Evolutionary conservation across 1,140 invertebrate genomes (phyloP), one percentile per base, ranked within the genome.

Genomic region (Drosophila arawakana): DNA sequence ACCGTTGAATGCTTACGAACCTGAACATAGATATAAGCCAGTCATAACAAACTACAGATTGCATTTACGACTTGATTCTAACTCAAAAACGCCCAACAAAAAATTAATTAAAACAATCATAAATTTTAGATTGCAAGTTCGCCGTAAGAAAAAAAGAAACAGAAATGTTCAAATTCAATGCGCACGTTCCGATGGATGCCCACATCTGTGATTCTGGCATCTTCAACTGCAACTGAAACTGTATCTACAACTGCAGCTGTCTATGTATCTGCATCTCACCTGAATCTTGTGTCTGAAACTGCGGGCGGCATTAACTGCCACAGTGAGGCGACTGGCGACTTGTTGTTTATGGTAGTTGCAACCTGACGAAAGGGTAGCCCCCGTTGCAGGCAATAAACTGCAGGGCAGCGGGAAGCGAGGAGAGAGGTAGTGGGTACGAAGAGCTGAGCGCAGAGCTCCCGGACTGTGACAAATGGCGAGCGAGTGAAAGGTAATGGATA

Each of bases 31-130:
- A 59, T 13, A 34, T 35, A 34, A 30, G 5, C 50, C 47, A 52
- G 1, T 35, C 0, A 15, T 2, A 46, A 35, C 6, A 35, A 18
- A 21, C 57, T 21, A 46, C 11, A 11, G 47, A 54, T 30, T 47
- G 67, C 69, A 71, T 65, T 65, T 72, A 65, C 69, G 60, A 43
- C 25, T 66, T 37, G 52, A 8, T 35, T 35, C 41, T 54, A 34
- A 2, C 57, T 44, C 46, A 58, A 59, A 44, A 39, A 73, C 70
- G 70, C 70, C 70, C 70, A 67, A 67, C 62, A 13, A 50, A 35
- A 67, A 41, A 73, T 59, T 44, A 72, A 73, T 73, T 73, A 73
- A 73, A 67, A 73, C 37, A 73, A 73, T 73, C 70, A 50, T 73
- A 67, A 73, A 73, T 67, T 73, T 30, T 49, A 49, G 67, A 67